Evolutionary conservation across 2,797 vertebrate genomes (phyloP).

Genomic region (Epinephelus malabaricus): DNA sequence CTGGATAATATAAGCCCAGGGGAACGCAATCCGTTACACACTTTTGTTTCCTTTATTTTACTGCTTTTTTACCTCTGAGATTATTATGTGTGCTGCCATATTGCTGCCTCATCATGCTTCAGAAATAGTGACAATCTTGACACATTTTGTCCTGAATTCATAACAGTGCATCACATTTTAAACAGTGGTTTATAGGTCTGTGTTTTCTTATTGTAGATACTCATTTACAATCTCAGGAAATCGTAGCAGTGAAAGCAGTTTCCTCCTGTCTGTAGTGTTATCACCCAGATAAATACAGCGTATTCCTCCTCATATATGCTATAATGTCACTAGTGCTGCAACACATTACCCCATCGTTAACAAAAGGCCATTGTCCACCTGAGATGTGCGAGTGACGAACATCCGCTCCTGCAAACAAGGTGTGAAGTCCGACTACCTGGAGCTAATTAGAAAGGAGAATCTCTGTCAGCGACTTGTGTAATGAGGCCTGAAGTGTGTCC

Average conservation of each 20-base stretch:
- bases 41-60: not conserved
- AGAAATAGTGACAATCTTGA: too few species aligned
- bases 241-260: not conserved
- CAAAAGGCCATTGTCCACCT: conserved; percentile 12
- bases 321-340: not conserved
- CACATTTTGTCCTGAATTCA: not conserved
- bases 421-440: conserved; percentile 59
- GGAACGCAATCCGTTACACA: not conserved
- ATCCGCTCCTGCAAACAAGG: conserved; percentile 41
- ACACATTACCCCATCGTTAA: not conserved
- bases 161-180: not conserved
- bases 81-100: not conserved
- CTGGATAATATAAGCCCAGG: conserved; percentile 31
- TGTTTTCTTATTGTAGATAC: not conserved
- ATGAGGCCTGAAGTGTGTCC: conserved; percentile 63
- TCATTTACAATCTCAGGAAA: not conserved
- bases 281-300: not conserved
- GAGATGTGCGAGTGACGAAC: conserved; percentile 5
- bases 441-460: conserved; percentile 64
- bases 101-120: not conserved
- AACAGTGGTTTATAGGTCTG: not conserved
- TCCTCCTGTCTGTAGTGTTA: not conserved
- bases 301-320: not conserved
- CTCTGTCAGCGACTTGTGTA: conserved; percentile 48
- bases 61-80: not conserved